Evolutionary conservation across 1,140 invertebrate species (phyloP).

Genomic region (Eupeodes corollae): DNA sequence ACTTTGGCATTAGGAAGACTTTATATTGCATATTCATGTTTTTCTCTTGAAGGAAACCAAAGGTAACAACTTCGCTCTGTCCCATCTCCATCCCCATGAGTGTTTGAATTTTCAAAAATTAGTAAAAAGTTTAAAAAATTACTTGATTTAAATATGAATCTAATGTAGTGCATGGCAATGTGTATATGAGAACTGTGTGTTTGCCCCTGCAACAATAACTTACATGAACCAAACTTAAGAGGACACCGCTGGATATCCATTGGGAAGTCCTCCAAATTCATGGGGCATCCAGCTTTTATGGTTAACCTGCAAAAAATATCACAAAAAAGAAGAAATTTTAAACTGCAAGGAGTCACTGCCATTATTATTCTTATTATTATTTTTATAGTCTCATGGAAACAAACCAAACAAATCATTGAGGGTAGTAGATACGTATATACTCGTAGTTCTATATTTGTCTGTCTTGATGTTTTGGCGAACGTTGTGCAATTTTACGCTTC

Average conservation of each 20-base stretch:
- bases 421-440: not conserved
- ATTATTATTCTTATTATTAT: not conserved
- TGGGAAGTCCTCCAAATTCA: constrained; percentile 84
- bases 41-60: too few relatives aligned
- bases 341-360: not conserved
- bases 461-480: too few relatives aligned
- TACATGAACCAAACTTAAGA: constrained; percentile 78
- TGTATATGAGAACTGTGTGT: too few relatives aligned
- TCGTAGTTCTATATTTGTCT: not conserved
- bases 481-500: not conserved
- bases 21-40: too few relatives aligned
- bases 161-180: too few relatives aligned
- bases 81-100: too few relatives aligned
- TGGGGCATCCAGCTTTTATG: constrained; percentile 83
- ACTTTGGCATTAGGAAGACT: too few relatives aligned
- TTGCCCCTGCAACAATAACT: too few relatives aligned
- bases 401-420: not conserved
- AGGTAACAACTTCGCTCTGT: too few relatives aligned
- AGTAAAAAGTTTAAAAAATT: too few relatives aligned
- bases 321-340: constrained; percentile 1
- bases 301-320: constrained; percentile 54
- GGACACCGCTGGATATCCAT: constrained; percentile 84
- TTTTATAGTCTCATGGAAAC: not conserved
- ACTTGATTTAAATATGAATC: too few relatives aligned
- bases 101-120: too few relatives aligned